phyloP scores from a whole-genome alignment of 2,113 vertebrate genomes.

The Phrynocephalus versicolor region DNA sequence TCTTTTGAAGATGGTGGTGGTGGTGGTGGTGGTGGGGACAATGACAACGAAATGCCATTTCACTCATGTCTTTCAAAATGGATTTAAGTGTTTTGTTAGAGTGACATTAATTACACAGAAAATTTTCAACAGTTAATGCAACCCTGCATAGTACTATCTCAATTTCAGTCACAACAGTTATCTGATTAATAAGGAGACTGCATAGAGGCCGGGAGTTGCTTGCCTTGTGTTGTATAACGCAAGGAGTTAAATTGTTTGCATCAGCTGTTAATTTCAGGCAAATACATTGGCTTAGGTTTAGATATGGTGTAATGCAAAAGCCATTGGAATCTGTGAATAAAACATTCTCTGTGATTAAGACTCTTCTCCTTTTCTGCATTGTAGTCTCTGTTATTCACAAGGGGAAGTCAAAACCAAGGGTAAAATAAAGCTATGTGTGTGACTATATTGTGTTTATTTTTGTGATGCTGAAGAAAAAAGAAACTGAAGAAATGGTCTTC shows the following conservation, averaged over 20 bases:
- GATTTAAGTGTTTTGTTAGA: conserved; percentile 7
- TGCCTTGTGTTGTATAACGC: background rate
- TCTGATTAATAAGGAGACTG: background rate
- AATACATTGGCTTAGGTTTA: background rate
- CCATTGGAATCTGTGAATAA: background rate
- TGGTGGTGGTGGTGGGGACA: too few relatives aligned
- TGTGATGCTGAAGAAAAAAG: background rate
- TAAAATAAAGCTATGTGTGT: background rate
- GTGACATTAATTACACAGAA: background rate
- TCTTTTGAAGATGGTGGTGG: background rate
- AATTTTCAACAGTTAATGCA: background rate
- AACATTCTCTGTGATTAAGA: background rate
- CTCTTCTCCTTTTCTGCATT: background rate
- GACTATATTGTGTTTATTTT: background rate
- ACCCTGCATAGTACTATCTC: background rate
- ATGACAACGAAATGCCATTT: background rate
- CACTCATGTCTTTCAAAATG: background rate
- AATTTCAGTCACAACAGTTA: background rate
- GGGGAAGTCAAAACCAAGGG: background rate
- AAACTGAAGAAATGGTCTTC: background rate
- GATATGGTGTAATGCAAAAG: background rate
- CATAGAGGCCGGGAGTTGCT: background rate
- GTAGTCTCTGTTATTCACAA: background rate
- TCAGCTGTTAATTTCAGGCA: background rate
- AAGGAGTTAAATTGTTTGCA: background rate